These are phyloP conservation scores for Uropetala carovei DNA, from an alignment of 2,888 invertebrate genomes.

Conservation along the genomic window DNA sequence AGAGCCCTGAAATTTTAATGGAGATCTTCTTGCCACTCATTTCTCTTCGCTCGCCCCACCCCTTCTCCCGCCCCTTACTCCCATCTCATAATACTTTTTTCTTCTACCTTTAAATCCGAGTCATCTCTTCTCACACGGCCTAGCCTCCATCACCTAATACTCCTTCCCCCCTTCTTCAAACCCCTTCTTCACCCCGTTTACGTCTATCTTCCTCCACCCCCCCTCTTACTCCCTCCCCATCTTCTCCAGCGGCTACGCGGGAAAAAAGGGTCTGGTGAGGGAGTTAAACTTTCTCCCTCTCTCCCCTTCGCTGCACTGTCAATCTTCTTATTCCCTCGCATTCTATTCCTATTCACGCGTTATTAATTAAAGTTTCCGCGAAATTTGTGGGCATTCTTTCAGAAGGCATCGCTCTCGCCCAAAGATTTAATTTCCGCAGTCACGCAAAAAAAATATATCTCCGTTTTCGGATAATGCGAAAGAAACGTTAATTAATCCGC, in stretches of 20 bases:
- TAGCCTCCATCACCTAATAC: slow-evolving; percentile 11
- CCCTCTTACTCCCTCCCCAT: too few relatives aligned
- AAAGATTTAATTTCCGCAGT: slow-evolving; percentile 43
- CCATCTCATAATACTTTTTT: slow-evolving; percentile 51
- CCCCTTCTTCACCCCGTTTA: not conserved
- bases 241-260: too few relatives aligned
- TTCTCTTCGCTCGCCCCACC: slow-evolving; percentile 42
- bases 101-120: slow-evolving; percentile 48
- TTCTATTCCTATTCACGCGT: not conserved
- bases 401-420: slow-evolving; percentile 9
- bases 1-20: slow-evolving; percentile 71
- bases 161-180: not conserved
- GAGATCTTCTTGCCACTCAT: slow-evolving; percentile 67
- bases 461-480: not conserved
- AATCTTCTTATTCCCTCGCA: slow-evolving; percentile 26
- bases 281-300: not conserved
- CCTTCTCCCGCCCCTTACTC: slow-evolving; percentile 67
- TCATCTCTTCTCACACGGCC: not conserved
- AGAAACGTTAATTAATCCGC: slow-evolving; percentile 29
- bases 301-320: not conserved
- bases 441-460: slow-evolving; percentile 1
- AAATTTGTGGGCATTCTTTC: not conserved
- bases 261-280: not conserved
- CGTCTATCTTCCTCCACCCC: too few relatives aligned
- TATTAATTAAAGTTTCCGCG: slow-evolving; percentile 42